Conservation (phyloP, 2,888 invertebrate genomes). For the Chrysolina haemoptera region DNA sequence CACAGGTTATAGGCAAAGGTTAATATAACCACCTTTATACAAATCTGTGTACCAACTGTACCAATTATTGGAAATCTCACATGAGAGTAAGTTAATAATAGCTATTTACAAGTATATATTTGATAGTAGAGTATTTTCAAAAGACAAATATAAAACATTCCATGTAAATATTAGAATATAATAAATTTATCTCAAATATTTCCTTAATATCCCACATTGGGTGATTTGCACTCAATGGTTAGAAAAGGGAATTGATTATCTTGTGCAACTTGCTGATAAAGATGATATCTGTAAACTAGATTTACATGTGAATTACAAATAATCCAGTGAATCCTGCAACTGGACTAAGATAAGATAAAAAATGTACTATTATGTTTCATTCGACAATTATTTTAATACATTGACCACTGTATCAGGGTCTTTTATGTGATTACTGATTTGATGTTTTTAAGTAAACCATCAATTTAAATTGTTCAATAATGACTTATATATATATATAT, state of each 20-base stretch:
- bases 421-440: no score
- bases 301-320: background rate
- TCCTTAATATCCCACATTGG: background rate
- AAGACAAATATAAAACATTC: background rate
- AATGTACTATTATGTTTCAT: no score
- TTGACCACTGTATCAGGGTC: no score
- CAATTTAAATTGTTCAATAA: no score
- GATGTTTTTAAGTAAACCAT: no score
- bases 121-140: conserved; percentile 40
- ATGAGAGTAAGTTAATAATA: conserved; percentile 34
- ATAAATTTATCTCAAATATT: background rate
- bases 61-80: conserved; percentile 42
- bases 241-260: no score
- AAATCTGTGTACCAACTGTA: conserved; percentile 52
- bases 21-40: conserved; percentile 50
- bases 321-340: no score
- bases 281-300: background rate
- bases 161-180: background rate
- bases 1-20: conserved; percentile 61
- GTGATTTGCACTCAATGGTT: no score
- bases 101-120: conserved; percentile 43
- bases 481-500: no score
- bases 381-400: no score
- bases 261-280: no score
- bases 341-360: no score